Conservation (phyloP, 2,888 invertebrate genomes). For the Zaprionus lineosus region DNA sequence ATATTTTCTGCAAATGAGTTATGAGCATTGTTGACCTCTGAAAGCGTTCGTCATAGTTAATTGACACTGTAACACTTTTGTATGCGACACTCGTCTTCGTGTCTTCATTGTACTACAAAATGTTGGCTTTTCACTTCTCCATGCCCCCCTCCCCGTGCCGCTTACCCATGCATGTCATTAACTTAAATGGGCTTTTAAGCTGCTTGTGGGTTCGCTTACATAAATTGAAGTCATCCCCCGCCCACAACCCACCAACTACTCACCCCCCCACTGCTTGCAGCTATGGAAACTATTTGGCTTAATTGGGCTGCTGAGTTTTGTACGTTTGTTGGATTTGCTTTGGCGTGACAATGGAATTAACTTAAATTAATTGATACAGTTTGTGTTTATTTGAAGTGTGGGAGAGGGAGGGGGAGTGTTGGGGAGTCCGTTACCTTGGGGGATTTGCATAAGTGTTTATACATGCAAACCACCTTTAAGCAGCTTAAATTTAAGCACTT, state of each 20-base stretch:
- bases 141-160: slow-evolving; percentile 8
- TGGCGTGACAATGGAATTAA: slow-evolving; percentile 48
- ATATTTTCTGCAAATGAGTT: no score
- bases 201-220: slow-evolving; percentile 45
- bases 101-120: slow-evolving; percentile 45
- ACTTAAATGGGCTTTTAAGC: slow-evolving; percentile 50
- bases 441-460: background rate
- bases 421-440: background rate
- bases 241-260: background rate
- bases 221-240: no score
- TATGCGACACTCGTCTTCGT: slow-evolving; percentile 2
- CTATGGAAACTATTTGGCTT: slow-evolving; percentile 52
- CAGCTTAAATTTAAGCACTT: background rate
- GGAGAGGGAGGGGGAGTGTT: background rate
- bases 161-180: slow-evolving; percentile 15
- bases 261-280: background rate
- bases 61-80: slow-evolving; percentile 16
- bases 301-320: slow-evolving; percentile 52
- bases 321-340: slow-evolving; percentile 5
- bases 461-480: background rate
- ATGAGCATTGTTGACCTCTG: background rate
- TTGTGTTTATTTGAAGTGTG: background rate
- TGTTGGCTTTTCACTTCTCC: slow-evolving; percentile 36
- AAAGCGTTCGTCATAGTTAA: slow-evolving; percentile 11
- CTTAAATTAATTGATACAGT: slow-evolving; percentile 49